Evolutionary conservation across 2,113 vertebrate genomes (phyloP).

Genomic region (Calyptommatus sinebrachiatus): DNA sequence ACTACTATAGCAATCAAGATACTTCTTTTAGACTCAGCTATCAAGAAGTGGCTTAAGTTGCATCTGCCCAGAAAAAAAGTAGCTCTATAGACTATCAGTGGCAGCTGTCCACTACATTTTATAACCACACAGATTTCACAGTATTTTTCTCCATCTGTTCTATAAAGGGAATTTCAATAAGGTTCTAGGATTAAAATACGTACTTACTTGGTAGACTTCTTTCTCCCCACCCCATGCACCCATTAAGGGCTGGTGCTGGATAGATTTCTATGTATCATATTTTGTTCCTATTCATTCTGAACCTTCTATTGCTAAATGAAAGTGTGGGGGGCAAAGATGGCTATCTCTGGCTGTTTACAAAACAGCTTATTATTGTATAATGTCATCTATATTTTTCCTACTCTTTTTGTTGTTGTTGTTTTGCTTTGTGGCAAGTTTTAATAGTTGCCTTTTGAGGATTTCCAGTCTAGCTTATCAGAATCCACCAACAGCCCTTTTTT

Average conservation of each 20-base stretch:
- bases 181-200: not conserved
- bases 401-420: slow-evolving; percentile 51
- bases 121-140: slow-evolving; percentile 19
- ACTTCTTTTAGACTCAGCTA: not conserved
- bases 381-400: slow-evolving; percentile 68
- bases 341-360: slow-evolving; percentile 59
- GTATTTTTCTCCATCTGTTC: slow-evolving; percentile 21
- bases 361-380: slow-evolving; percentile 59
- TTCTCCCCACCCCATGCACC: not conserved
- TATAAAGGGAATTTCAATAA: slow-evolving; percentile 29
- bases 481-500: slow-evolving; percentile 81
- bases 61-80: not conserved
- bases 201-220: not conserved
- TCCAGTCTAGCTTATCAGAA: slow-evolving; percentile 77
- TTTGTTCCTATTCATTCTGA: slow-evolving; percentile 41
- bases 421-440: slow-evolving; percentile 80
- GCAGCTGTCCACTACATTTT: slow-evolving; percentile 41
- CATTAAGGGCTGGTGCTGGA: accelerated
- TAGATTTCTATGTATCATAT: slow-evolving; percentile 24
- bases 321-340: slow-evolving; percentile 41
- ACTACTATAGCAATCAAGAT: not conserved
- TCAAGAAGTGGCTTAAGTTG: not conserved
- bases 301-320: slow-evolving; percentile 30
- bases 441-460: slow-evolving; percentile 81
- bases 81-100: slow-evolving; percentile 51